phyloP scores from a whole-genome alignment of 2,797 vertebrate species.

The Zenarchopterus dispar region DNA sequence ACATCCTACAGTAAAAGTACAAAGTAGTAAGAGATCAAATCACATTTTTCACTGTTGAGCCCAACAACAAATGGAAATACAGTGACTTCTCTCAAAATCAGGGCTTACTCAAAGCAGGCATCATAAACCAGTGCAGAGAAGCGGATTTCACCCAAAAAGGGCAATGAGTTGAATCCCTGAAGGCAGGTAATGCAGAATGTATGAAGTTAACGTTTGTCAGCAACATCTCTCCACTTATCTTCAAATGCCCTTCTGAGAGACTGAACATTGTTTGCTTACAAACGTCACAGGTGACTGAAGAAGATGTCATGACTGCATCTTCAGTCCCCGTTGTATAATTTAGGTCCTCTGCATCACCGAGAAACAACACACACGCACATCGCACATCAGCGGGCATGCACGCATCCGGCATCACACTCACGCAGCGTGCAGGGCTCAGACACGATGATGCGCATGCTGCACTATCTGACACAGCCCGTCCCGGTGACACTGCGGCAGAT shows the following conservation, averaged over 20 bases:
- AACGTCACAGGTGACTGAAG: conserved; percentile 17
- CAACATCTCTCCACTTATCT: neutral
- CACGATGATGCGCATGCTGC: conserved; percentile 18
- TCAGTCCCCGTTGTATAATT: conserved; percentile 13
- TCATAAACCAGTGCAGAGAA: too few species aligned
- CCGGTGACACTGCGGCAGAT: conserved; percentile 37
- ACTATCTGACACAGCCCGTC: conserved; percentile 25
- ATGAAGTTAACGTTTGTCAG: neutral
- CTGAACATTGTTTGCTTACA: neutral
- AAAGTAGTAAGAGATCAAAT: too few species aligned
- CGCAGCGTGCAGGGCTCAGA: conserved; percentile 5
- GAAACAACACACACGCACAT: neutral
- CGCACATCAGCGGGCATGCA: conserved; percentile 5
- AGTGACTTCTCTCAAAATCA: too few species aligned
- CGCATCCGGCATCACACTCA: neutral
- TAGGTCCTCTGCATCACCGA: neutral
- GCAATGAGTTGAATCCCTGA: too few species aligned
- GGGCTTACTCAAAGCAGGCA: too few species aligned
- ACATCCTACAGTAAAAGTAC: too few species aligned
- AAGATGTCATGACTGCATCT: conserved; percentile 17
- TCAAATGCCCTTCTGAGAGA: neutral
- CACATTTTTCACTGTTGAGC: too few species aligned
- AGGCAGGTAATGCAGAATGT: too few species aligned
- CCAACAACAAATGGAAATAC: too few species aligned
- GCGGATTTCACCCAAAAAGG: too few species aligned